Evolutionary conservation across 2,113 vertebrate genomes (phyloP), one percentile per base, ranked within the genome.

Genomic region (Dryoscopus gambensis): DNA sequence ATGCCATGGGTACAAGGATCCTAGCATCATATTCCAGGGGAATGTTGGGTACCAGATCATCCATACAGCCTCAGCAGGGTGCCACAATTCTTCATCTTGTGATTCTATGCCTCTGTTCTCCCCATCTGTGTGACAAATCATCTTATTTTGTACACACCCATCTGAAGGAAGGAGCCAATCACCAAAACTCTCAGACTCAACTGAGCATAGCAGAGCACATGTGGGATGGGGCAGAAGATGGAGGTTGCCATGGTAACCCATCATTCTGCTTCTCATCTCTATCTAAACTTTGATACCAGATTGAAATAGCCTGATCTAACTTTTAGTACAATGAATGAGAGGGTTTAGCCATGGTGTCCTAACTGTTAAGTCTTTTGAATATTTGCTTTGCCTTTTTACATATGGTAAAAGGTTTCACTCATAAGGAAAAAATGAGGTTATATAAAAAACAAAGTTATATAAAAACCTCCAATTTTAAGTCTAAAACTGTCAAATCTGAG

Each of bases 181-280:
- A 53, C 9, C 13, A 44, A 47, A 15, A 24, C 7, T 25, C 42
- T 57, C 5, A 5, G 28, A 20, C 46, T 30, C 13, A 31, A 53
- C 39, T 31, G 44, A 76, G 20, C 28, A 31, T 5, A 85, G 62
- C 37, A 37, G 9, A 91, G 30, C 3, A 1, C 12, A 1, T 5
- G n/a, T 68, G 40, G 49, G 57, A 83, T 64, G 63, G 81, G 53
- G 20, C 57, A 91, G 70, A 22, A 93, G 39, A 63, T 24, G 40
- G 13, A 37, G 18, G 47, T 85, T 93, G 22, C 67, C 74, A 87
- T 52, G 70, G 92, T 64, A 97, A 82, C 64, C 16, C 33, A 42
- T 17, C 42, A 9, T 42, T 71, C 35, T 23, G 30, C 65, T 91
- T 67, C 47, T 53, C 11, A 17, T 35, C 49, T 64, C 57, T 65